Percentiles rank a stretch among this genome's conserved stretches.
Evolutionary conservation across 2,888 invertebrate genomes (phyloP).

Genomic region (Lepidochrysops patricia): DNA sequence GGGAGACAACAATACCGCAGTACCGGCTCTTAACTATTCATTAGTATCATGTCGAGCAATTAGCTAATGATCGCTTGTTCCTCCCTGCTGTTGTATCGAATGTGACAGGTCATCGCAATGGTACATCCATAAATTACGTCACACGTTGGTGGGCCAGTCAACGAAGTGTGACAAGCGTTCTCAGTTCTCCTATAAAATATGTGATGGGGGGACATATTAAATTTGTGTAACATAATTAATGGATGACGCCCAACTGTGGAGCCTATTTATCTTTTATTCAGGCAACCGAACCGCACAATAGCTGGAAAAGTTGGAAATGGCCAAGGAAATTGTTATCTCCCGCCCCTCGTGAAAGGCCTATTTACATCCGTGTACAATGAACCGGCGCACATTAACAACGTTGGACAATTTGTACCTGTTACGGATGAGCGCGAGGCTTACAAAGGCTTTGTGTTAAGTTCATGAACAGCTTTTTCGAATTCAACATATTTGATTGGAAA

Average conservation of each 20-base stretch:
- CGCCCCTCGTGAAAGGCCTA: slow-evolving; percentile 26
- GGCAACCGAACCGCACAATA: slow-evolving; percentile 39
- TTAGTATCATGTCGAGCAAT: slow-evolving; percentile 27
- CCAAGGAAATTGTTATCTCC: slow-evolving; percentile 58
- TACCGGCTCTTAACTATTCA: slow-evolving; percentile 13
- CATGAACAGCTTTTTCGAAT: slow-evolving; percentile 11
- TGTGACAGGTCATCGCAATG: slow-evolving; percentile 48
- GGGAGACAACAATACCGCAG: background rate
- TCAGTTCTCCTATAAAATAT: no score
- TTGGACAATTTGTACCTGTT: slow-evolving; percentile 14
- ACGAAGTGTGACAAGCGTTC: no score
- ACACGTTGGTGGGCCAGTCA: no score
- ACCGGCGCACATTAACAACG: background rate
- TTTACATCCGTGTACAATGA: slow-evolving; percentile 8
- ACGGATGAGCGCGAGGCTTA: slow-evolving; percentile 11
- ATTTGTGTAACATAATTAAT: no score
- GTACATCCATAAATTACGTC: no score
- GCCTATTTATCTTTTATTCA: slow-evolving; percentile 66
- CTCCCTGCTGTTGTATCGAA: slow-evolving; percentile 42
- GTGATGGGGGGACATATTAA: no score
- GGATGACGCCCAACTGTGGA: no score
- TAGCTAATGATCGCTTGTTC: slow-evolving; percentile 37
- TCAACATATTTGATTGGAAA: background rate
- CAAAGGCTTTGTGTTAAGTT: slow-evolving; percentile 17
- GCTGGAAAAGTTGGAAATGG: slow-evolving; percentile 58